phyloP scores from a whole-genome alignment of 1,140 invertebrate species.

The Habropoda laboriosa region DNA sequence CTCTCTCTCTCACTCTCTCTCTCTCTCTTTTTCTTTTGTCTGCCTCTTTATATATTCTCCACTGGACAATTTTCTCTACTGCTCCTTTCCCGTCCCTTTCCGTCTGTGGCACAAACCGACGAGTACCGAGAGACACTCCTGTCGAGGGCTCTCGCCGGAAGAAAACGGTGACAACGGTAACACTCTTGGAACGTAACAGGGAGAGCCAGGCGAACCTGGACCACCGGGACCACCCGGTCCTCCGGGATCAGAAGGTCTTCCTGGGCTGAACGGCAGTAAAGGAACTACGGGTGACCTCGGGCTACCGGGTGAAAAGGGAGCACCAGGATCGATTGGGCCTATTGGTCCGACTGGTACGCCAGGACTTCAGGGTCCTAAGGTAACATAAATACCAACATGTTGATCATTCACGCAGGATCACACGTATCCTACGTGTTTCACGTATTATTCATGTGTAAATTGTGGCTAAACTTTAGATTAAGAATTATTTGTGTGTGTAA shows the following conservation, averaged over 20 bases:
- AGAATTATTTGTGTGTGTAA: too few relatives aligned
- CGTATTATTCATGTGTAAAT: too few relatives aligned
- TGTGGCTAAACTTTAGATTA: too few relatives aligned
- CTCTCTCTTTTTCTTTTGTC: constrained; percentile 20
- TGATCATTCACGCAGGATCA: neutral
- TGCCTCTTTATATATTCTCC: constrained; percentile 25
- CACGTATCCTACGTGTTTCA: neutral
- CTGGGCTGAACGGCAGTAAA: constrained; percentile 91
- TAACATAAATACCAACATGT: constrained; percentile 75
- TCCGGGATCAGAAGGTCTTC: constrained; percentile 87
- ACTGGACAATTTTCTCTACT: constrained; percentile 17
- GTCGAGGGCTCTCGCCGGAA: constrained; percentile 68
- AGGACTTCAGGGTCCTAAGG: constrained; percentile 87
- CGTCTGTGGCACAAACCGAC: constrained; percentile 65
- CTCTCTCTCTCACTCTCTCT: neutral
- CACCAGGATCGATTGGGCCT: constrained; percentile 86
- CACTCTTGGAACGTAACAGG: constrained; percentile 83
- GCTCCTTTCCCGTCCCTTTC: constrained; percentile 49
- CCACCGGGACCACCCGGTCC: constrained; percentile 93
- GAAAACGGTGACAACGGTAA: constrained; percentile 69
- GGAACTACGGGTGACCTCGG: constrained; percentile 89
- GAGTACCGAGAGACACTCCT: constrained; percentile 68
- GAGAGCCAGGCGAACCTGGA: constrained; percentile 94
- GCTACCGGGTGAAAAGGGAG: constrained; percentile 84
- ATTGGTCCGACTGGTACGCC: constrained; percentile 86